A percentile compares a stretch with the other conserved stretches of the same genome.
phyloP scores from a whole-genome alignment of 2,888 invertebrate species.

The Heteromurus nitidus region DNA sequence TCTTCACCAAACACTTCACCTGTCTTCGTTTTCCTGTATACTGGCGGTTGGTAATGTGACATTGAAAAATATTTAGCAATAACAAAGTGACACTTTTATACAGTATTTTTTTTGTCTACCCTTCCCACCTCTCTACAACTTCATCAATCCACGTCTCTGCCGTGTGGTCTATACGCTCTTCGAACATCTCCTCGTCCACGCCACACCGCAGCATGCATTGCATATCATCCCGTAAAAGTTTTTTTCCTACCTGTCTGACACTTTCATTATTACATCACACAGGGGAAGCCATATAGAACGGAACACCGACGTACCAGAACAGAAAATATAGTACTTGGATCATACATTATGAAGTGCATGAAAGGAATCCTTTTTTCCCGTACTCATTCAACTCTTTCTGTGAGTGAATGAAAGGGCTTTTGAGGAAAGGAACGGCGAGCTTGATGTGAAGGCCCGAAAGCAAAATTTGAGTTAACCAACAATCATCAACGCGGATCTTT shows the following conservation, averaged over 20 bases:
- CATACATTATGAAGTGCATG: too few relatives aligned
- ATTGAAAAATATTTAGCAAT: conserved; percentile 57
- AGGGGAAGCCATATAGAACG: background rate
- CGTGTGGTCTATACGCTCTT: background rate
- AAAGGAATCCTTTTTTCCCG: too few relatives aligned
- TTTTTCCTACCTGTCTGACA: conserved; percentile 23
- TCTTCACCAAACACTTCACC: too few relatives aligned
- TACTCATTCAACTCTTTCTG: too few relatives aligned
- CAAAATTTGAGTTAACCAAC: too few relatives aligned
- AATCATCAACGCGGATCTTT: too few relatives aligned
- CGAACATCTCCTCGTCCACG: too few relatives aligned
- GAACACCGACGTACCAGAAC: background rate
- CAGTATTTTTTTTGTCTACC: conserved; percentile 20
- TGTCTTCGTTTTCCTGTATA: too few relatives aligned
- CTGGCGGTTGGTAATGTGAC: conserved; percentile 25
- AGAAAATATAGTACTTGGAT: background rate
- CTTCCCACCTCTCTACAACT: conserved; percentile 42
- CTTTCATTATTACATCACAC: conserved; percentile 2
- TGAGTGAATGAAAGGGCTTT: too few relatives aligned
- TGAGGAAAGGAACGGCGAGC: too few relatives aligned
- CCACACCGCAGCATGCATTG: too few relatives aligned
- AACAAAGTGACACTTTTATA: conserved; percentile 48
- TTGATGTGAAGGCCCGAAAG: too few relatives aligned
- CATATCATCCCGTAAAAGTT: conserved; percentile 22
- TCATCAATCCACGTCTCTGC: conserved; percentile 50